These are phyloP conservation scores for Drosophila lacteicornis DNA, from an alignment of 1,140 invertebrate species.

Conservation along the genomic window DNA sequence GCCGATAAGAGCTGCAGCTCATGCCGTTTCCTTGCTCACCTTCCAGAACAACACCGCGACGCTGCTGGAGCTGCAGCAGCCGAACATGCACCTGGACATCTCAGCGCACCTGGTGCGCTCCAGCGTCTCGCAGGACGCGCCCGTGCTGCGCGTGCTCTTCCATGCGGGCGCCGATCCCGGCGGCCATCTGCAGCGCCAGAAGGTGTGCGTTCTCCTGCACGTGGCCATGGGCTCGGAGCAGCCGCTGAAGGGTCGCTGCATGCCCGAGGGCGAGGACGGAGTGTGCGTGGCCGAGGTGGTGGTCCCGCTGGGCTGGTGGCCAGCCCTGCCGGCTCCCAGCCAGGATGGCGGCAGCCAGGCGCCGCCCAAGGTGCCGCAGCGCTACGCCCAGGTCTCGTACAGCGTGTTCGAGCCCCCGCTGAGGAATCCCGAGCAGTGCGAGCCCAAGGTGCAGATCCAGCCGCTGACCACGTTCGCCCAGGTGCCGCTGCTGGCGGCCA, in stretches of 20 bases:
- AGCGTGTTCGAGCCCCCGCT: conserved; percentile 92
- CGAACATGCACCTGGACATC: conserved; percentile 92
- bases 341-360: conserved; percentile 86
- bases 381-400: conserved; percentile 92
- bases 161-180: conserved; percentile 93
- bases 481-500: conserved; percentile 90
- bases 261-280: conserved; percentile 94
- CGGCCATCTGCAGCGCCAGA: conserved; percentile 84
- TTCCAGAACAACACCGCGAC: conserved; percentile 80
- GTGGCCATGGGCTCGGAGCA: conserved; percentile 87
- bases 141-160: conserved; percentile 94
- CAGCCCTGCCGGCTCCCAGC: conserved; percentile 88
- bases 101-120: conserved; percentile 95
- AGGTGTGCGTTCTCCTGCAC: conserved; percentile 91
- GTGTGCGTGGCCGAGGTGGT: conserved; percentile 93
- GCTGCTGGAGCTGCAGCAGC: conserved; percentile 88
- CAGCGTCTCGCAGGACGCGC: conserved; percentile 93
- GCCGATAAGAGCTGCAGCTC: background rate
- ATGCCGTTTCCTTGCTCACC: background rate
- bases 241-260: conserved; percentile 92
- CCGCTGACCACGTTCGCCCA: conserved; percentile 85
- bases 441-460: conserved; percentile 91
- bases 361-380: conserved; percentile 88
- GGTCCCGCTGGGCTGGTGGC: conserved; percentile 95
- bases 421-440: conserved; percentile 88